A percentile compares a stretch with the other conserved stretches of the same genome.
Conservation (phyloP, 1,140 invertebrate genomes). For the Bombus picipes region DNA sequence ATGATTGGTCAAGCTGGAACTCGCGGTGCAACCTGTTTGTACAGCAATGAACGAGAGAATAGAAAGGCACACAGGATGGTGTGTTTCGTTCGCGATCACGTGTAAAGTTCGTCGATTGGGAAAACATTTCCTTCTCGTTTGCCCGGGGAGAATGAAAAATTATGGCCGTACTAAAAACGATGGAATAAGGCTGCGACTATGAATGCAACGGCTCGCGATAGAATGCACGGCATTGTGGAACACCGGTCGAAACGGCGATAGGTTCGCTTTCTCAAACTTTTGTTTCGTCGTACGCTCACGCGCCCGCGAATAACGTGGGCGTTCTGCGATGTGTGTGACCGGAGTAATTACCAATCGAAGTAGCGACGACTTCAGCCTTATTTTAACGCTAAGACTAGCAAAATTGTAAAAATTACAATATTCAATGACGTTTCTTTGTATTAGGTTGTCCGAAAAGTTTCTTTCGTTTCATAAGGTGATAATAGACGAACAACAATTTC, state of each 20-base stretch:
- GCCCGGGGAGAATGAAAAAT: background rate
- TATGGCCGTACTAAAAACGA: background rate
- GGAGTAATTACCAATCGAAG: background rate
- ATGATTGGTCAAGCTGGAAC: background rate
- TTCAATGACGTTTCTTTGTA: background rate
- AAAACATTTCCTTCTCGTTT: background rate
- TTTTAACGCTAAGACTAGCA: too few species aligned
- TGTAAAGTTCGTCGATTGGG: background rate
- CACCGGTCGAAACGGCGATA: constrained; percentile 18
- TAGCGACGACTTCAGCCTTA: background rate
- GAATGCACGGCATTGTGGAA: constrained; percentile 20
- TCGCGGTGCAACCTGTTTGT: constrained; percentile 5
- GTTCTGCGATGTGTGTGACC: background rate
- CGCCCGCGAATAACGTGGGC: background rate
- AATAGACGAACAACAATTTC: too few species aligned
- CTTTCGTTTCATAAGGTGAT: too few species aligned
- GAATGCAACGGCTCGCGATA: constrained; percentile 6
- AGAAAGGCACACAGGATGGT: background rate
- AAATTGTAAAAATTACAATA: background rate
- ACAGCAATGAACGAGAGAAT: background rate
- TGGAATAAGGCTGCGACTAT: constrained; percentile 6
- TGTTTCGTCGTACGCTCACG: background rate
- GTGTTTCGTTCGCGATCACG: background rate
- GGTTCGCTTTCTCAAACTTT: constrained; percentile 30
- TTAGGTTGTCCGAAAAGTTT: too few species aligned